Evolutionary conservation across 2,113 vertebrate species (phyloP), one percentile per base, ranked within the genome.

Genomic region (Gorsachius goisagi): DNA sequence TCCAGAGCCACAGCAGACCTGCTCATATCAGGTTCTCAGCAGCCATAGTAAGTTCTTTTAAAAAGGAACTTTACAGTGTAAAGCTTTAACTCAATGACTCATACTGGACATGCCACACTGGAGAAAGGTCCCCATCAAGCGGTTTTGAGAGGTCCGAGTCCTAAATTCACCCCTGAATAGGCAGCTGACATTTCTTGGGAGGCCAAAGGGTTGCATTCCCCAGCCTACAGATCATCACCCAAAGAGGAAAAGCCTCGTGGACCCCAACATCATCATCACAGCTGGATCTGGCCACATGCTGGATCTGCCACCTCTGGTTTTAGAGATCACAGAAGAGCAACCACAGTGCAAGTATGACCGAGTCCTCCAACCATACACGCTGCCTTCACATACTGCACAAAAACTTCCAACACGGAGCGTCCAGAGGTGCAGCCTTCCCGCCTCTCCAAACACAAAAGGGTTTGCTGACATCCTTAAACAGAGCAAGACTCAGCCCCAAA

Each of bases 291-390:
- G 26, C 35, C 56, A 41, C 2, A 0, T 6, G 17, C 12, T 52
- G 7, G 5, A 50, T 15, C 30, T 14, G 41, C 20, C 41, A 44
- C 56, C 19, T 69, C 50, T 56, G 35, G 22, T 60, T 74, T 68
- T 20, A 21, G 41, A 49, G 15, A 28, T 47, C 28, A 32, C 28
- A 37, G 33, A 60, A 60, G 13, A 72, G 39, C 27, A 44, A 23
- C 15, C 21, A 11, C 26, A 23, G 17, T 1, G 3, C 7, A 32
- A 82, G 15, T 2, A 26, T 0, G 3, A 39, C 27, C 10, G 2
- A 69, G 35, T 52, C 13, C 23, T 69, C 28, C 17, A 49, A 24
- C 49, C 2, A 0, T 5, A 23, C 2, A 0, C 1, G 12, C 18
- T 24, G 37, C 27, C 39, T 60, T 72, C 47, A 12, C 1, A 4